Evolutionary conservation across 1,140 invertebrate genomes (phyloP), one percentile per base, ranked within the genome.

Genomic region (Lasaia peninsularis): DNA sequence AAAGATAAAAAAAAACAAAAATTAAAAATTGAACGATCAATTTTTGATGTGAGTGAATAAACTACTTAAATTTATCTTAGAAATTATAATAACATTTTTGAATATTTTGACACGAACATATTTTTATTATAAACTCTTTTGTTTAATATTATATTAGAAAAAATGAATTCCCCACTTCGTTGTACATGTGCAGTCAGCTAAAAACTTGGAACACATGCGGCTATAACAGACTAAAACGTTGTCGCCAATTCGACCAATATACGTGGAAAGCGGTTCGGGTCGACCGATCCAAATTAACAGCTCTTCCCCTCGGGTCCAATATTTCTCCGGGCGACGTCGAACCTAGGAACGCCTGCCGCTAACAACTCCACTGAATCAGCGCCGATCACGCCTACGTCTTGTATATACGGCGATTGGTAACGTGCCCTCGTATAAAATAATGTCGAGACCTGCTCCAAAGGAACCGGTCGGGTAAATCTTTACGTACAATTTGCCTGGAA

Each of bases 291-390:
- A 83, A 86, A 86, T 86, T 76, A 86, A 85, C 82, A 78, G 71
- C 65, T 74, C 69, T 77, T 83, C 79, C 77, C 40, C 80, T 60
- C 60, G 73, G 62, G 76, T 74, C 76, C 81, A 78, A 86, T 86
- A 86, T 86, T 85, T 86, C 80, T 85, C 78, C 66, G 63, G 57
- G 66, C 78, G 75, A 78, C 78, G 77, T 74, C 74, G 75, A 76
- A 81, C 74, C 77, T 75, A 77, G 78, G 75, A 76, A 79, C 80
- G 80, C 81, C 78, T 75, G 78, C 78, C 74, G 71, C 73, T 78
- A 78, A 78, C 79, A 79, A 75, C 81, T 73, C 77, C 78, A 86
- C 80, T 87, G 85, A 86, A 88, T 88, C 85, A 86, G 85, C 81
- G 65, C 73, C 73, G 75, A 86, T 83, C 82, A 85, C 85, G 85